phyloP scores from a whole-genome alignment of 1,140 invertebrate genomes.

The Drosophila serrata region DNA sequence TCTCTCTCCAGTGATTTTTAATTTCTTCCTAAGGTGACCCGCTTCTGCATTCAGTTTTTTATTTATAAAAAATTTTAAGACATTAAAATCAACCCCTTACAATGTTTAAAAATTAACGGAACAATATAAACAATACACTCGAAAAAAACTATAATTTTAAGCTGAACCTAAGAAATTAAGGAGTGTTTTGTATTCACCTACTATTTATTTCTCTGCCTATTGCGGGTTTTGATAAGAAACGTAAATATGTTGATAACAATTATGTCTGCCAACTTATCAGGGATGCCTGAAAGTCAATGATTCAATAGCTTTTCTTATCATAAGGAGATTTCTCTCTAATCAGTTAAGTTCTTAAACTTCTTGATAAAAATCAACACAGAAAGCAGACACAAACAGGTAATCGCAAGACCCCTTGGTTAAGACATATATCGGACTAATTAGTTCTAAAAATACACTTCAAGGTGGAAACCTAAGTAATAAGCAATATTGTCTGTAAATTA shows the following conservation, averaged over 20 bases:
- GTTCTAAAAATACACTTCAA: not conserved
- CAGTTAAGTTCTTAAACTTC: not conserved
- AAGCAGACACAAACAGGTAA: not conserved
- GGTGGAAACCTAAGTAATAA: not conserved
- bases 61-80: not conserved
- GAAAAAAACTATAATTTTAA: not conserved
- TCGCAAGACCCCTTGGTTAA: not conserved
- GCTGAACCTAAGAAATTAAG: not conserved
- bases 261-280: conserved; percentile 23
- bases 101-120: not conserved
- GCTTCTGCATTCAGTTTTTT: not conserved
- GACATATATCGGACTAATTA: not conserved
- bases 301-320: conserved; percentile 16
- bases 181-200: no score
- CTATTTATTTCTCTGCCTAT: not conserved
- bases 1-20: not conserved
- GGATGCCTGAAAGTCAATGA: conserved; percentile 5
- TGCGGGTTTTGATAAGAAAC: not conserved
- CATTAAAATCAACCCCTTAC: not conserved
- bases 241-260: conserved; percentile 8
- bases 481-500: not conserved
- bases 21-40: not conserved
- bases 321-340: conserved; percentile 2
- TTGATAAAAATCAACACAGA: not conserved
- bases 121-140: not conserved